Base-by-base conservation (phyloP, 1,140 invertebrate species). In the Oncopodura yosiiana region DNA sequence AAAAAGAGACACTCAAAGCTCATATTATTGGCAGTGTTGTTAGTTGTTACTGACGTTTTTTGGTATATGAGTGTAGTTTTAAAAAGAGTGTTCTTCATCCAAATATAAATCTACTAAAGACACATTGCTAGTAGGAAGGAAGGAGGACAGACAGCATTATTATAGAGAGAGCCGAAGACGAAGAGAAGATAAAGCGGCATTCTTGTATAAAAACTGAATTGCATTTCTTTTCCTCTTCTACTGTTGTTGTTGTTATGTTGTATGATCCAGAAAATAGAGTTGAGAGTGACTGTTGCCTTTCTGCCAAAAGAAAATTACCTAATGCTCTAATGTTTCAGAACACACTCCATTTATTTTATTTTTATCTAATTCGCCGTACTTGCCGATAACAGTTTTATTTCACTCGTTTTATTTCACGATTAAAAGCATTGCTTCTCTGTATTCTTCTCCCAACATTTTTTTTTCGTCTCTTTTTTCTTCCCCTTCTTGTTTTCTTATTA, bases 361-460 rank as follows among this genome's bases (percentile, higher is more conserved):
- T 58, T 58, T 58, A 58, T 45, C 49, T 42, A 23, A 36, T 24
- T n/a, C n/a, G n/a, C n/a, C n/a, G n/a, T n/a, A n/a, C n/a, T n/a
- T 57, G 49, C 56, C 56, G 56, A 58, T 52, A 58, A 58, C 56
- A 58, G 49, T 52, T 58, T 58, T 58, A 58, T n/a, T n/a, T n/a
- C n/a, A n/a, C n/a, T n/a, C n/a, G n/a, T n/a, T n/a, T n/a, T n/a
- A n/a, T 52, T 58, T 52, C 44, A 42, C 49, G 49, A 58, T 52
- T 51, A 58, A 52, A 52, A 39, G 24, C 34, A 9, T 34, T 34
- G n/a, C 30, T 9, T n/a, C 14, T n/a, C 30, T 9, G 8, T 34
- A 9, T n/a, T n/a, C 6, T 34, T n/a, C 30, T 34, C 14, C 30
- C 30, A 34, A 34, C 6, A 34, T 34, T 34, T 34, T n/a, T 9